Base-by-base conservation (phyloP, 2,797 vertebrate species). In the Cynopterus sphinx region DNA sequence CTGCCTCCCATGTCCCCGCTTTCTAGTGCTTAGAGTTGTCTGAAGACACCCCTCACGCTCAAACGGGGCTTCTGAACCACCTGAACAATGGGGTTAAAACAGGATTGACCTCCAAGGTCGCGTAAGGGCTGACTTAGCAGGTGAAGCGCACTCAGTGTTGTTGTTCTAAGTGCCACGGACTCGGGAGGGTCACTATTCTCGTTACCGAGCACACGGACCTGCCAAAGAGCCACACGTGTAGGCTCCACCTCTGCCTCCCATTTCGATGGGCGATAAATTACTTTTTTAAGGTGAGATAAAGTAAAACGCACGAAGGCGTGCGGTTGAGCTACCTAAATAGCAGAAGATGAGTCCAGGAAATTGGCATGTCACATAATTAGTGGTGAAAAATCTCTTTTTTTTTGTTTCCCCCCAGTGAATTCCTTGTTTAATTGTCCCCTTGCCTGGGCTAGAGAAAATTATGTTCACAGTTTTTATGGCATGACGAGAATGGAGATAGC, bases 401-500 rank as follows among this genome's bases (percentile, higher is more conserved):
- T 87, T 70, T 78, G 73, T 51, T 16, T 49, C 57, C 12, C 33
- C 87, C 63, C n/a, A 5, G 17, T 28, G 2, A 39, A 2, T 0
- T 97, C 17, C n/a, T 51, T 65, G 77, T 2, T 15, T 28, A 70
- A 68, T 11, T 55, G 19, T 55, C 94, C 36, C 70, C 86, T 95
- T 61, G 33, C 55, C 21, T 77, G 31, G 65, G 19, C 12, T 94
- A 96, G 59, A 95, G 78, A 59, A 95, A 90, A 71, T 95, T 61
- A 93, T 73, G 97, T 81, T 97, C 85, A 84, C 22, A 67, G 75
- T 87, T 90, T 95, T 95, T 94, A 95, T 57, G 81, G 68, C 93
- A 98, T 96, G 96, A 97, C 95, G 96, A 97, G 96, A 97, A 74
- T 5, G 92, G 86, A 93, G 93, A 93, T 28, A 97, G 82, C 33